Percentiles rank a stretch among this genome's conserved stretches.
Conservation (phyloP, 2,113 vertebrate genomes). For the Turnix velox region DNA sequence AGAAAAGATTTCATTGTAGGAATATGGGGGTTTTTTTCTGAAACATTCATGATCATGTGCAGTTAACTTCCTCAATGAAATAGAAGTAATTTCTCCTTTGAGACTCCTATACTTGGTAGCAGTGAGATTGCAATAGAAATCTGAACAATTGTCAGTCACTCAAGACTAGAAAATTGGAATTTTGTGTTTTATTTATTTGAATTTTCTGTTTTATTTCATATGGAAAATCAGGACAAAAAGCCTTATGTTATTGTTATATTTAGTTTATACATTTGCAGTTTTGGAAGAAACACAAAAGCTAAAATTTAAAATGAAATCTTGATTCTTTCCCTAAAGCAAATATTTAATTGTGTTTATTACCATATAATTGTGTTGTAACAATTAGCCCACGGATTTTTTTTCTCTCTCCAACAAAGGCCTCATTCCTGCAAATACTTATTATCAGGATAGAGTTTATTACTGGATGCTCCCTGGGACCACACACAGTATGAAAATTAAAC, state of each 20-base stretch:
- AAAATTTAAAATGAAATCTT: not conserved
- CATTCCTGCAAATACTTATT: not conserved
- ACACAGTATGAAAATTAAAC: not conserved
- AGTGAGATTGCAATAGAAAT: not conserved
- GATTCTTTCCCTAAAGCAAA: not conserved
- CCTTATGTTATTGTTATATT: not conserved
- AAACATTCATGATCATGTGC: not conserved
- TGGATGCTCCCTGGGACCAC: not conserved
- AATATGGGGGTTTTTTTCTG: not conserved
- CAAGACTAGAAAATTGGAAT: not conserved
- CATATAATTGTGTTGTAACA: conserved; percentile 9
- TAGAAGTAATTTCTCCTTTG: rapidly evolving
- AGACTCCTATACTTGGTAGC: not conserved
- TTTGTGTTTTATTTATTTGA: conserved; percentile 17
- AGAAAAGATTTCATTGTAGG: not conserved
- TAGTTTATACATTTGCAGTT: not conserved
- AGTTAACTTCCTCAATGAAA: not conserved
- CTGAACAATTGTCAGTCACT: not conserved
- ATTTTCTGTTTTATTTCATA: not conserved
- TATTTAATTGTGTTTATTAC: conserved; percentile 1
- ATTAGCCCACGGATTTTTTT: conserved; percentile 7
- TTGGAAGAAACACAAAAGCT: not conserved
- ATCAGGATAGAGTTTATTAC: too few relatives aligned
- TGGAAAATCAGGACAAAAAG: not conserved
- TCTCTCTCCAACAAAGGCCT: not conserved